These are phyloP conservation scores for Sciurus niger DNA, from an alignment of 2,113 vertebrate genomes.

Conservation along the genomic window DNA sequence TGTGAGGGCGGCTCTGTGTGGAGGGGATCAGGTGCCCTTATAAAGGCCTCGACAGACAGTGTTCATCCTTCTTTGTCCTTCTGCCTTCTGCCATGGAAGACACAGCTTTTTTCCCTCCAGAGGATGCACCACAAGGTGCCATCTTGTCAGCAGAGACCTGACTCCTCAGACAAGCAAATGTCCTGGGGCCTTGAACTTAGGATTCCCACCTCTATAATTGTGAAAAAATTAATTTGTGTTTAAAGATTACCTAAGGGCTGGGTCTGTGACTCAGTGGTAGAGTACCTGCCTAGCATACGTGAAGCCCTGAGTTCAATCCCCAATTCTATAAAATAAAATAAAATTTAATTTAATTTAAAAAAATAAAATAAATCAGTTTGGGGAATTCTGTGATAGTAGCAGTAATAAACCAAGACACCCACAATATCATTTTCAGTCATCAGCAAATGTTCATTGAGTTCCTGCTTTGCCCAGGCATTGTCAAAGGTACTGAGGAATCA, in stretches of 20 bases:
- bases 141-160: not conserved
- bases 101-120: too few species aligned
- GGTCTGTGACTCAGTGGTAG: too few species aligned
- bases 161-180: not conserved
- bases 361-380: too few species aligned
- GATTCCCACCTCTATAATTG: not conserved
- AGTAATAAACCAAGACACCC: not conserved
- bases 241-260: too few species aligned
- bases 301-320: too few species aligned
- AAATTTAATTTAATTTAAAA: too few species aligned
- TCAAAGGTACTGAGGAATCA: not conserved
- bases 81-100: not conserved
- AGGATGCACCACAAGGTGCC: not conserved
- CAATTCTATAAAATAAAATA: too few species aligned
- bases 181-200: not conserved
- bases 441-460: not conserved
- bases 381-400: not conserved
- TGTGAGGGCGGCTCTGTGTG: too few species aligned
- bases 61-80: not conserved
- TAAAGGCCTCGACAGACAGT: too few species aligned
- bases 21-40: too few species aligned
- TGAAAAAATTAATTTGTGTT: not conserved
- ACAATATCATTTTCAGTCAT: too few species aligned
- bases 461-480: fast-evolving
- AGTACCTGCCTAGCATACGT: too few species aligned